Evolutionary conservation across 1,140 invertebrate species (phyloP).

Genomic region (Leptinotarsa undecemlineata): DNA sequence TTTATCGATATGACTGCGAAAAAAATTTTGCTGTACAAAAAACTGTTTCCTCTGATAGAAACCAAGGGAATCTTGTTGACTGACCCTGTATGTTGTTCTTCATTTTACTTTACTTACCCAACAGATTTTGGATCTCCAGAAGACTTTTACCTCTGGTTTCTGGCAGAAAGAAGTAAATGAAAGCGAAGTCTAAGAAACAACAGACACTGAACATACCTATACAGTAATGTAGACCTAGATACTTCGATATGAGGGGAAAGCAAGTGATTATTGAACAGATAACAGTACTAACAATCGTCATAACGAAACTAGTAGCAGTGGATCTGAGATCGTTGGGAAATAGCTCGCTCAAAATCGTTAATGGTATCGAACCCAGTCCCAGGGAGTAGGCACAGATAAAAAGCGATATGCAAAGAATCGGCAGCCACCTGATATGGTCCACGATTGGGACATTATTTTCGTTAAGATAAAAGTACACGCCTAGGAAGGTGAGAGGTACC

Average conservation of each 20-base stretch:
- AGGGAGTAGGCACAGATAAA: conserved; percentile 47
- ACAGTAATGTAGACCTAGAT: conserved; percentile 67
- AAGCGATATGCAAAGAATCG: conserved; percentile 41
- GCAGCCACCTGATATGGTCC: conserved; percentile 44
- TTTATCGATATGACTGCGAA: too few relatives aligned
- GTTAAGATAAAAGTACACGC: conserved; percentile 22
- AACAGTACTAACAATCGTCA: conserved; percentile 74
- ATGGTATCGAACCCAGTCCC: conserved; percentile 80
- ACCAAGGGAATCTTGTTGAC: too few relatives aligned
- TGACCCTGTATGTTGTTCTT: neutral
- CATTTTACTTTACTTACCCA: conserved; percentile 39
- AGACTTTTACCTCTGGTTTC: conserved; percentile 83
- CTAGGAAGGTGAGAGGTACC: neutral
- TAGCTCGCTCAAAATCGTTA: conserved; percentile 82
- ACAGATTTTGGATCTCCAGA: conserved; percentile 56
- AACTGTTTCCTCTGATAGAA: too few relatives aligned
- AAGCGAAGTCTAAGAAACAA: conserved; percentile 51
- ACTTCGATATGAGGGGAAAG: conserved; percentile 64
- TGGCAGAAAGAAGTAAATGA: conserved; percentile 68
- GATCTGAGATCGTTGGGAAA: conserved; percentile 77
- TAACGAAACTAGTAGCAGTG: conserved; percentile 68
- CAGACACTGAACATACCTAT: conserved; percentile 81
- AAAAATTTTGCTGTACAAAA: too few relatives aligned
- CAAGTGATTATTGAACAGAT: conserved; percentile 75
- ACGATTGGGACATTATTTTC: neutral